Evolutionary conservation across 2,888 invertebrate species (phyloP).

Genomic region (Sphinx pinastri): DNA sequence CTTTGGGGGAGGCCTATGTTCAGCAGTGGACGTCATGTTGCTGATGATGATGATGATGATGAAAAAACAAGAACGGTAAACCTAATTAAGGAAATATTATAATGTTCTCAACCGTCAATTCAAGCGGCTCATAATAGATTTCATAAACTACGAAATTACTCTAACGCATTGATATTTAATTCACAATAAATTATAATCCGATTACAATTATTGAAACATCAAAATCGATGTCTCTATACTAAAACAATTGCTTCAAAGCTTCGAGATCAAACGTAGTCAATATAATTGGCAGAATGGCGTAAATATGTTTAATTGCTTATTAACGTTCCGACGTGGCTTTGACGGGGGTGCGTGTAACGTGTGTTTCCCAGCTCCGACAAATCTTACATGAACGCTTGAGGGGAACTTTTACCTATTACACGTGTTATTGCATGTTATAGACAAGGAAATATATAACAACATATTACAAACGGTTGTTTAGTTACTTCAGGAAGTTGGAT

Average conservation of each 20-base stretch:
- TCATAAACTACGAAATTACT: no score
- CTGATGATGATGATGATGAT: no score
- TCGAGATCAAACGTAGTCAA: slow-evolving; percentile 74
- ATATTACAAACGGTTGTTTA: no score
- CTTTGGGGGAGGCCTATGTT: no score
- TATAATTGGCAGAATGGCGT: slow-evolving; percentile 70
- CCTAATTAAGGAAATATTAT: no score
- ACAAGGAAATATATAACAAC: not conserved
- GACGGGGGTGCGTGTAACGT: slow-evolving; percentile 54
- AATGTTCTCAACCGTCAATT: no score
- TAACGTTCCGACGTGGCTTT: slow-evolving; percentile 71
- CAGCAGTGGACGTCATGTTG: no score
- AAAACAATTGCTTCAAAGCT: slow-evolving; percentile 69
- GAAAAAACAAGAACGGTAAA: no score
- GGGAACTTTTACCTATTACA: slow-evolving; percentile 19
- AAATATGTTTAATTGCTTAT: slow-evolving; percentile 81
- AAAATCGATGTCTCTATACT: slow-evolving; percentile 64
- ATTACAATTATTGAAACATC: slow-evolving; percentile 55
- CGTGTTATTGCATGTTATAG: slow-evolving; percentile 10
- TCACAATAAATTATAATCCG: slow-evolving; percentile 42
- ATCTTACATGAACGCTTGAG: slow-evolving; percentile 41
- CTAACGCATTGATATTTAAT: not conserved
- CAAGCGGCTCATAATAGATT: no score
- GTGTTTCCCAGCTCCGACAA: slow-evolving; percentile 44
- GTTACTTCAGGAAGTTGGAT: no score